Conservation (phyloP, 2,888 invertebrate species). For the Erannis defoliaria region DNA sequence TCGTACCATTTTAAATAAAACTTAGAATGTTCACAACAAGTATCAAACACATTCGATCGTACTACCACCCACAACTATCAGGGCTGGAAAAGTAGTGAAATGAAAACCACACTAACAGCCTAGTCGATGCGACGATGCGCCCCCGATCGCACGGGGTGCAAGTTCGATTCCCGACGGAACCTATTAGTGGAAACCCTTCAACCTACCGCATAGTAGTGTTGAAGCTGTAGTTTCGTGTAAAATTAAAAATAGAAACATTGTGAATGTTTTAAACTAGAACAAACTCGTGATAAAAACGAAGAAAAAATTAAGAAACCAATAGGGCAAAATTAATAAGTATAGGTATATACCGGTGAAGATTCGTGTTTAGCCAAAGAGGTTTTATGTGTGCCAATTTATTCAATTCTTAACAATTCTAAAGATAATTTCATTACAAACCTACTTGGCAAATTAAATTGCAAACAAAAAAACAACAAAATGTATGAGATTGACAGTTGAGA, state of each 20-base stretch:
- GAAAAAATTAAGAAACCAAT: no score
- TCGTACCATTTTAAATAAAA: no score
- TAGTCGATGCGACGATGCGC: constrained; percentile 69
- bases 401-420: no score
- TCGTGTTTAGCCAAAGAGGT: no score
- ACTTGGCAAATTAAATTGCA: no score
- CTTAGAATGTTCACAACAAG: no score
- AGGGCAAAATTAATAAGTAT: neutral
- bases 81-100: constrained; percentile 66
- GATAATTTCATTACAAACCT: no score
- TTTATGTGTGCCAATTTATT: no score
- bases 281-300: neutral
- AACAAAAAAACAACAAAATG: no score
- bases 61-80: constrained; percentile 53
- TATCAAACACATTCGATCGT: constrained; percentile 58
- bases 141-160: constrained; percentile 58
- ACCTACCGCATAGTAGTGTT: neutral
- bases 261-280: neutral
- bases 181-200: no score
- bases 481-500: no score
- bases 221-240: constrained; percentile 8
- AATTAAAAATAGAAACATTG: neutral
- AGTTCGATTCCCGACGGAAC: constrained; percentile 51
- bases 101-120: constrained; percentile 63
- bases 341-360: no score